phyloP scores from a whole-genome alignment of 1,140 invertebrate species.

The Acyrthosiphon pisum region DNA sequence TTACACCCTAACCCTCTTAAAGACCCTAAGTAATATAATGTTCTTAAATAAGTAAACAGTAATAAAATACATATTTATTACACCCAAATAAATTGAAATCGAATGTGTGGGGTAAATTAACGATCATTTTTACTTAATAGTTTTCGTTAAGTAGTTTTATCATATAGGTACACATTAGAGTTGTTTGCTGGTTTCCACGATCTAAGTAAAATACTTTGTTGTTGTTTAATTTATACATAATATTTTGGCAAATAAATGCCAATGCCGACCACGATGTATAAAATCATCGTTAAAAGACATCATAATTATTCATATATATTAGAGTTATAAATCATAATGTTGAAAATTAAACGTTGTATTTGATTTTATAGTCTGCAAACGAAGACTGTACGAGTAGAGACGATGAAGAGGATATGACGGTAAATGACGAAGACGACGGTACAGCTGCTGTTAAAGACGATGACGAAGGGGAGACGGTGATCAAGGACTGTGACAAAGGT shows the following conservation, averaged over 20 bases:
- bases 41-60: conserved; percentile 34
- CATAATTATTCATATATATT: neutral
- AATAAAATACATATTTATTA: conserved; percentile 44
- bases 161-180: neutral
- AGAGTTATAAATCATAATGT: neutral
- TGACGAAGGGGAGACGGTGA: neutral
- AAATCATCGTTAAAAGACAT: neutral
- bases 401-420: neutral
- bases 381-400: conserved; percentile 32
- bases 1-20: conserved; percentile 39
- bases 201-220: neutral
- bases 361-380: conserved; percentile 31
- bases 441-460: neutral
- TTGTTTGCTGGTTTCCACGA: neutral
- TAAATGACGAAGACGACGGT: conserved; percentile 1
- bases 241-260: neutral
- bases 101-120: conserved; percentile 36
- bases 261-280: neutral
- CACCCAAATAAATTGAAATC: conserved; percentile 23
- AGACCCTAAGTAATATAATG: conserved; percentile 46
- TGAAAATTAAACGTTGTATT: neutral
- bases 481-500: conserved; percentile 43
- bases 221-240: neutral
- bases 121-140: conserved; percentile 24
- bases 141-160: conserved; percentile 30